Percentiles rank a stretch among this genome's conserved stretches.
Evolutionary conservation across 2,113 vertebrate species (phyloP).

Genomic region (Anguilla japonica): DNA sequence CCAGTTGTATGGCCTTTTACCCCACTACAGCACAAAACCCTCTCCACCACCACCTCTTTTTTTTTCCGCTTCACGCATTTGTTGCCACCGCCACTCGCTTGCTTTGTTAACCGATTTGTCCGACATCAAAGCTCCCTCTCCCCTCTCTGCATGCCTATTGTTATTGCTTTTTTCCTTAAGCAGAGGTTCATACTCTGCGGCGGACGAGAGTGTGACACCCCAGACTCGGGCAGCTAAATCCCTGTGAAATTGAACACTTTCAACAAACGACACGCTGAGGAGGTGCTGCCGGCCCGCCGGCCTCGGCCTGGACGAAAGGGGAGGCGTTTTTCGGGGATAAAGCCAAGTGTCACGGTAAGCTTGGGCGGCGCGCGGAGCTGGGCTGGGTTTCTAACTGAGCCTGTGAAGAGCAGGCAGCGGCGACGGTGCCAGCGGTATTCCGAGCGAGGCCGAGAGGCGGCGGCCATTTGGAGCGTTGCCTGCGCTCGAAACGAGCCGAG

Average conservation of each 20-base stretch:
- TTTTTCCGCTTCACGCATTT: not conserved
- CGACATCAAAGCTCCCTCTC: conserved; percentile 4
- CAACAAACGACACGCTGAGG: not conserved
- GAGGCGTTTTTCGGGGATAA: not conserved
- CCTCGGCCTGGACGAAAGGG: not conserved
- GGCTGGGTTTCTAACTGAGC: not conserved
- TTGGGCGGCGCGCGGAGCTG: not conserved
- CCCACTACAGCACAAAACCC: not conserved
- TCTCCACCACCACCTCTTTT: not conserved
- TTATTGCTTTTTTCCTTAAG: not conserved
- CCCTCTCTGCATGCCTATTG: not conserved
- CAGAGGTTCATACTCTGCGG: not conserved
- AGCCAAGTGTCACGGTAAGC: not conserved
- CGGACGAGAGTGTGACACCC: not conserved
- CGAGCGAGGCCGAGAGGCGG: not conserved
- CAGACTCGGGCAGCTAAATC: not conserved
- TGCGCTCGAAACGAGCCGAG: not conserved
- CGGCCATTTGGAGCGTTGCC: not conserved
- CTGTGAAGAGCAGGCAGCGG: not conserved
- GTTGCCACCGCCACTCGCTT: not conserved
- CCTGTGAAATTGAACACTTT: conserved; percentile 13
- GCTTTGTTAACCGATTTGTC: not conserved
- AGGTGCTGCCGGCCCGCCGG: not conserved
- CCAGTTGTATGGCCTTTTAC: not conserved
- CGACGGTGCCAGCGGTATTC: not conserved